These are phyloP conservation scores for Bothrops jararaca DNA, from an alignment of 2,113 vertebrate species.

Conservation along the genomic window DNA sequence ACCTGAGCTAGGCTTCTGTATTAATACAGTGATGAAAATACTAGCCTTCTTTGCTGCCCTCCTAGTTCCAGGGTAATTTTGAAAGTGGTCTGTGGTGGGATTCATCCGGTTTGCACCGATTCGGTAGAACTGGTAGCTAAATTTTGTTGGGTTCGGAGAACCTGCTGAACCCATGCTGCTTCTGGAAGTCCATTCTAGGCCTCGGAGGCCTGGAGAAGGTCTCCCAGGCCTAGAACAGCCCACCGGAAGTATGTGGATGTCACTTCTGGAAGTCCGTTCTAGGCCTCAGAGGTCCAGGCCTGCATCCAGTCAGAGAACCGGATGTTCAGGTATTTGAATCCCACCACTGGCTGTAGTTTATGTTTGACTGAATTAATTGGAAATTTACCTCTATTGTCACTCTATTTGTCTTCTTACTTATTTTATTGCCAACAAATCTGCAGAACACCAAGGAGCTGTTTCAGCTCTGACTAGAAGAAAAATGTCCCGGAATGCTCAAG, in stretches of 20 bases:
- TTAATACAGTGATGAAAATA: background rate
- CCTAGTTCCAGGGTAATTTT: background rate
- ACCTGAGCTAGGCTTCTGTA: background rate
- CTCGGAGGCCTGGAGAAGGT: no score
- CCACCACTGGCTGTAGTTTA: background rate
- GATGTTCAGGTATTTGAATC: no score
- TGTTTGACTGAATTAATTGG: background rate
- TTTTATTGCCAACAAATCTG: background rate
- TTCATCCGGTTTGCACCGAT: no score
- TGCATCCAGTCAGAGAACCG: no score
- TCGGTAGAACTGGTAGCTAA: no score
- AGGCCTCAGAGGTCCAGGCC: no score
- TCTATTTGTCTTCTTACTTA: background rate
- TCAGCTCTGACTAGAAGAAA: background rate
- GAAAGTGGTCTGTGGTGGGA: background rate
- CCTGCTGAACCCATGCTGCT: no score
- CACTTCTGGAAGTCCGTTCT: no score
- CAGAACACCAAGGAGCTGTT: background rate
- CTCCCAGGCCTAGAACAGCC: no score
- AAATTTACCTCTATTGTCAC: background rate
- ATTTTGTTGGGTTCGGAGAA: no score
- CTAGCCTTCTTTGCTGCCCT: background rate
- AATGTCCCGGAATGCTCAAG: background rate
- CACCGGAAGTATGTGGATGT: no score
- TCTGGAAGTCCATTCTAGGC: no score